Conservation (phyloP, 2,888 invertebrate genomes). For the Hybos culiciformis region DNA sequence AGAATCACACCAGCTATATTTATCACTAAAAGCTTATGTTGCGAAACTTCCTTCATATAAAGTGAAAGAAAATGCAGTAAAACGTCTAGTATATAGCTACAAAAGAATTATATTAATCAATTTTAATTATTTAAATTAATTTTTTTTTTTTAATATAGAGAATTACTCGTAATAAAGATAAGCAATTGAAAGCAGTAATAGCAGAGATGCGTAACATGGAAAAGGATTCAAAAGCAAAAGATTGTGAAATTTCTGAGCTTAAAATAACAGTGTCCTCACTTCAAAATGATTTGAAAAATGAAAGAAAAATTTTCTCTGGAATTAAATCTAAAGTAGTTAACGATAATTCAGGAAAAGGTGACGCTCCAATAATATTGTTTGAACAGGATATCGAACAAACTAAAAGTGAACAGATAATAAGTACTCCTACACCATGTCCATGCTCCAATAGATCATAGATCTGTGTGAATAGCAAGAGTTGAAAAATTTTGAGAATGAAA, state of each 20-base stretch:
- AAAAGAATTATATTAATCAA: neutral
- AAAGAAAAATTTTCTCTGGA: no score
- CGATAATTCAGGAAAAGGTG: no score
- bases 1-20: slow-evolving; percentile 20
- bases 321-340: no score
- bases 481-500: no score
- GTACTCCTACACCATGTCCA: no score
- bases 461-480: no score
- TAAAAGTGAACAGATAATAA: no score
- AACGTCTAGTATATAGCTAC: slow-evolving; percentile 23
- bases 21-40: slow-evolving; percentile 22
- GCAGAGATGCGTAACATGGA: slow-evolving; percentile 30
- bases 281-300: neutral
- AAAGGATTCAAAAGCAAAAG: slow-evolving; percentile 27
- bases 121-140: neutral
- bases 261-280: slow-evolving; percentile 16
- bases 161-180: slow-evolving; percentile 21
- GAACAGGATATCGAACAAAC: no score
- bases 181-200: slow-evolving; percentile 25
- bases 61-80: slow-evolving; percentile 20
- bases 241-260: slow-evolving; percentile 25
- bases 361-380: no score
- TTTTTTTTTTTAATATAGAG: slow-evolving; percentile 16
- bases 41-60: slow-evolving; percentile 22
- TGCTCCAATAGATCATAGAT: no score